phyloP scores from a whole-genome alignment of 2,888 invertebrate species.

The Spatulosminthurus flaviceps region DNA sequence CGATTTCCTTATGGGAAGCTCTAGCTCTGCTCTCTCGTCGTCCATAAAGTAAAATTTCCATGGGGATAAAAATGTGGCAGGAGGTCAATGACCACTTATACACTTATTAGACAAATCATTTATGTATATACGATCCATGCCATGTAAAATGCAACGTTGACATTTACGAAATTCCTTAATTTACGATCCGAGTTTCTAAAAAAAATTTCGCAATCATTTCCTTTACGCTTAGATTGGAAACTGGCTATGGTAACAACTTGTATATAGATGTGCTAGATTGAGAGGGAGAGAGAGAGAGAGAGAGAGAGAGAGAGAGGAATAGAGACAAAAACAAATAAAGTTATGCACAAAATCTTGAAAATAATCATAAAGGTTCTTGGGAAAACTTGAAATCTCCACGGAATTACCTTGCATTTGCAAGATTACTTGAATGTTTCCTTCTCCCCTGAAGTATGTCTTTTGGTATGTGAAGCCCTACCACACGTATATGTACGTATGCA shows the following conservation, averaged over 20 bases:
- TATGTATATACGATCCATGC: background rate
- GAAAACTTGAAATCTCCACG: conserved; percentile 9
- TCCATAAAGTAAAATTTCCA: conserved; percentile 18
- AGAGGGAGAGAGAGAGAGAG: conserved; percentile 9
- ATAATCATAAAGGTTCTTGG: background rate
- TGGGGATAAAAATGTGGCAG: conserved; percentile 10
- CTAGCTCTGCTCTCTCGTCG: no score
- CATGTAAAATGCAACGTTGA: background rate
- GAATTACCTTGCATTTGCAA: conserved; percentile 18
- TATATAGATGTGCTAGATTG: background rate
- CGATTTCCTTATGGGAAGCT: conserved; percentile 11
- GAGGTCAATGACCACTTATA: background rate
- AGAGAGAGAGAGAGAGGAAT: background rate
- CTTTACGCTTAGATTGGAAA: background rate
- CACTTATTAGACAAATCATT: background rate
- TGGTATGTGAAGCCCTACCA: background rate
- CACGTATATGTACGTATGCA: background rate
- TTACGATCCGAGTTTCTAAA: background rate
- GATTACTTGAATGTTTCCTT: background rate
- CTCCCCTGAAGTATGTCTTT: background rate
- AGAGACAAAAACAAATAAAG: conserved; percentile 10
- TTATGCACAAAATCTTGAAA: conserved; percentile 9
- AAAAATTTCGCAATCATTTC: background rate
- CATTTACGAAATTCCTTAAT: conserved; percentile 19
- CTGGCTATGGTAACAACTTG: background rate